A percentile compares a stretch with the other conserved stretches of the same genome.
phyloP scores from a whole-genome alignment of 2,113 vertebrate species.

The Calidris pygmaea region DNA sequence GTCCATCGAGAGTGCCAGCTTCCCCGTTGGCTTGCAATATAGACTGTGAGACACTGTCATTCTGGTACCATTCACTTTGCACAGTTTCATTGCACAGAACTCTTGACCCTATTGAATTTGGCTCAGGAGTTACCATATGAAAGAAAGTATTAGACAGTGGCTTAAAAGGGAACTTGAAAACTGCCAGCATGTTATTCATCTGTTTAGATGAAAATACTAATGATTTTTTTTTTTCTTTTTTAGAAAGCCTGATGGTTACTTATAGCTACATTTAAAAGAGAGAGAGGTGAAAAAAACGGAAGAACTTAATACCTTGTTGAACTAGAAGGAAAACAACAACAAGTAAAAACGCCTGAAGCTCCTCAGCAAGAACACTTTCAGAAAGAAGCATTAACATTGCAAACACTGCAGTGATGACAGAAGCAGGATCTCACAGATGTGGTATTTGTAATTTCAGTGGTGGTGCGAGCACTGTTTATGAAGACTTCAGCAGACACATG shows the following conservation, averaged over 20 bases:
- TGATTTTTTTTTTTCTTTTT: neutral
- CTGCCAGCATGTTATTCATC: neutral
- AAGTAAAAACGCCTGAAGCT: neutral
- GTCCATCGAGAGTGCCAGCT: neutral
- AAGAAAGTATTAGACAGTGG: neutral
- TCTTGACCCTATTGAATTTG: neutral
- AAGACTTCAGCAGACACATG: neutral
- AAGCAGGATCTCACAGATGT: neutral
- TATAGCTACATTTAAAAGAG: neutral
- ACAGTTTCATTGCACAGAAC: neutral
- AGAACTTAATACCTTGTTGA: neutral
- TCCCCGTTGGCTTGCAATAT: neutral
- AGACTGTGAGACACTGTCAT: neutral
- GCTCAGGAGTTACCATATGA: neutral
- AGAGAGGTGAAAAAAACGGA: neutral
- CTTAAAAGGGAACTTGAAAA: neutral
- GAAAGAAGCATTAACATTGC: neutral
- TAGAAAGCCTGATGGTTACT: neutral
- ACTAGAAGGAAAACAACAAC: neutral
- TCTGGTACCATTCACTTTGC: neutral
- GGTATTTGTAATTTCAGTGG: neutral
- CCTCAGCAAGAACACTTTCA: neutral
- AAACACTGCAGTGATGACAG: neutral
- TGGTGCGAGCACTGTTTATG: neutral
- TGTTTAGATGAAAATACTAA: neutral